Conservation (phyloP, 2,113 vertebrate genomes). For the Pseudorhombus dupliciocellatus region DNA sequence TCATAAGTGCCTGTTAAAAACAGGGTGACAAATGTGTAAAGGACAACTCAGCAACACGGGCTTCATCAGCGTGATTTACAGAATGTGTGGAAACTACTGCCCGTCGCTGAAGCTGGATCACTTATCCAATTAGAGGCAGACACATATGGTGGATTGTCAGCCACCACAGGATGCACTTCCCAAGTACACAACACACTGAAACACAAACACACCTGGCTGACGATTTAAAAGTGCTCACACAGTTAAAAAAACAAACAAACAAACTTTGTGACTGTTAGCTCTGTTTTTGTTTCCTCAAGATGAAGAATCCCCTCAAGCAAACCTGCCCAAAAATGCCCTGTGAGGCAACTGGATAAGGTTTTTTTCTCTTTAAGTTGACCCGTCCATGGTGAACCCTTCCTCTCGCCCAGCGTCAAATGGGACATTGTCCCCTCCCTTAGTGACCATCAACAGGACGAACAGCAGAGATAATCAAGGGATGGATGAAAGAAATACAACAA, state of each 20-base stretch:
- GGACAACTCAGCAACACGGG: neutral
- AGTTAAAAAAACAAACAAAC: no score
- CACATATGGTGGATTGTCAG: neutral
- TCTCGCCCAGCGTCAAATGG: no score
- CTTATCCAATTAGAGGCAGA: neutral
- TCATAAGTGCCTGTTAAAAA: constrained; percentile 2
- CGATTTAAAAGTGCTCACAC: neutral
- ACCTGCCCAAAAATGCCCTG: no score
- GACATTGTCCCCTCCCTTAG: no score
- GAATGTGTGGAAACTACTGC: constrained; percentile 6
- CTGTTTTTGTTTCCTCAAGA: neutral
- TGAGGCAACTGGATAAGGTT: no score
- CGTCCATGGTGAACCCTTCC: no score
- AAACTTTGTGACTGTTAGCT: neutral
- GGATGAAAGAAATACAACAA: no score
- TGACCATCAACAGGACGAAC: no score
- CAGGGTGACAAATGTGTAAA: constrained; percentile 7
- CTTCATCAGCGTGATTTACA: neutral
- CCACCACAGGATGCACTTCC: neutral
- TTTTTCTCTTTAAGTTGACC: no score
- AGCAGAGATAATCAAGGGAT: no score
- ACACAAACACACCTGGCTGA: neutral
- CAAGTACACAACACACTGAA: neutral
- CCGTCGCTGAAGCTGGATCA: neutral
- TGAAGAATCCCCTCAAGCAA: neutral